Conservation (phyloP, 2,888 invertebrate genomes). For the Elegia similella region DNA sequence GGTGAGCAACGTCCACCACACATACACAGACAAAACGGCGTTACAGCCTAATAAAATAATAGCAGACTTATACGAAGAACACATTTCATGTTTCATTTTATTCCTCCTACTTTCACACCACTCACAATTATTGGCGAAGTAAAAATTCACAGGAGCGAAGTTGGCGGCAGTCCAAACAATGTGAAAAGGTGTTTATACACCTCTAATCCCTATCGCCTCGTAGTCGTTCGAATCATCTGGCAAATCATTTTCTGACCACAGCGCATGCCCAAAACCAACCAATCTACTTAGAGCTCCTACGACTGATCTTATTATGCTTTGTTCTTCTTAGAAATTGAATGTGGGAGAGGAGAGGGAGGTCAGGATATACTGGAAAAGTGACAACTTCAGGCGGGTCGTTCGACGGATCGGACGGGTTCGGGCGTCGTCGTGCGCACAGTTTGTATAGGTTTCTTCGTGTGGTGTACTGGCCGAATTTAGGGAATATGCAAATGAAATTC, state of each 20-base stretch:
- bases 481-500: constrained; percentile 4
- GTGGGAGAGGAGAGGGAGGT: constrained; percentile 30
- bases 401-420: constrained; percentile 34
- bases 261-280: constrained; percentile 51
- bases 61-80: too few species aligned
- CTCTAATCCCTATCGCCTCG: constrained; percentile 1
- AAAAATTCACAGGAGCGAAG: background rate
- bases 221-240: constrained; percentile 8
- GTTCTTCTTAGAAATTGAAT: constrained; percentile 32
- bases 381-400: constrained; percentile 50
- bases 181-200: constrained; percentile 5
- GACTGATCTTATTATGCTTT: constrained; percentile 33
- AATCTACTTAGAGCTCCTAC: constrained; percentile 34
- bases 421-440: constrained; percentile 15
- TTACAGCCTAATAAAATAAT: too few species aligned
- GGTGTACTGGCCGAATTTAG: constrained; percentile 20
- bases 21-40: too few species aligned
- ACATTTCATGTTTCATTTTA: background rate
- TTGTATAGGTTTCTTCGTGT: constrained; percentile 11
- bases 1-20: too few species aligned
- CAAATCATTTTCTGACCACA: constrained; percentile 26
- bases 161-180: background rate
- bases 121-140: background rate
- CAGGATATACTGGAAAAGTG: constrained; percentile 35
- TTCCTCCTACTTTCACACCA: background rate